phyloP scores from a whole-genome alignment of 2,888 invertebrate genomes.

The Sussaba pulchella region DNA sequence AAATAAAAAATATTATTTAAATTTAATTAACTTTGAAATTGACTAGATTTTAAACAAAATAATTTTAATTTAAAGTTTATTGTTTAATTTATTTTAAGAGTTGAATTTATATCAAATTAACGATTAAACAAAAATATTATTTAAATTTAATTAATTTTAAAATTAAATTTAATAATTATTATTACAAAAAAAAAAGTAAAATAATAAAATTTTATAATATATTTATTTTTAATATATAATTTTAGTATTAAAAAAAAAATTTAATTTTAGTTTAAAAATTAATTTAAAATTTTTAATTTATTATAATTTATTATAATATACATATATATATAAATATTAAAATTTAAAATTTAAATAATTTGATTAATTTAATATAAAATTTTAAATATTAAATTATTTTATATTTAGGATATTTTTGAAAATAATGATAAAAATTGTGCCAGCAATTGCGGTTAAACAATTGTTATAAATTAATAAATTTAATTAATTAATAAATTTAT shows the following conservation, averaged over 20 bases:
- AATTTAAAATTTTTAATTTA: too few relatives aligned
- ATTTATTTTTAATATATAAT: constrained; percentile 73
- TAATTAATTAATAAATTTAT: constrained; percentile 84
- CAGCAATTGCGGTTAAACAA: constrained; percentile 90
- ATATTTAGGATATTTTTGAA: constrained; percentile 87
- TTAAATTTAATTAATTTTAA: not conserved
- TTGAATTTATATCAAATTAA: constrained; percentile 62
- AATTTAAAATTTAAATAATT: constrained; percentile 84
- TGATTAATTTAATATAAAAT: constrained; percentile 72
- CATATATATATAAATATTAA: constrained; percentile 85
- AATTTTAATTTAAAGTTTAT: too few relatives aligned
- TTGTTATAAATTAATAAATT: too few relatives aligned
- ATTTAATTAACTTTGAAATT: too few relatives aligned
- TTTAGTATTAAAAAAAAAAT: constrained; percentile 72
- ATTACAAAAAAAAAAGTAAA: not conserved
- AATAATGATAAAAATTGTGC: constrained; percentile 89
- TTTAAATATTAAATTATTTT: constrained; percentile 86
- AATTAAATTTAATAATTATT: not conserved
- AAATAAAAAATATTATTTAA: too few relatives aligned
- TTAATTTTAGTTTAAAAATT: constrained; percentile 81
- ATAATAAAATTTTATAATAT: constrained; percentile 60
- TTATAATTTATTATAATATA: constrained; percentile 81
- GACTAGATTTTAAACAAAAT: too few relatives aligned
- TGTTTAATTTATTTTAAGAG: too few relatives aligned
- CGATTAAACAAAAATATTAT: constrained; percentile 72